Percentiles rank a stretch among this genome's conserved stretches.
These are phyloP conservation scores for Luffia ferchaultella DNA, from an alignment of 2,888 invertebrate species.

Conservation along the genomic window DNA sequence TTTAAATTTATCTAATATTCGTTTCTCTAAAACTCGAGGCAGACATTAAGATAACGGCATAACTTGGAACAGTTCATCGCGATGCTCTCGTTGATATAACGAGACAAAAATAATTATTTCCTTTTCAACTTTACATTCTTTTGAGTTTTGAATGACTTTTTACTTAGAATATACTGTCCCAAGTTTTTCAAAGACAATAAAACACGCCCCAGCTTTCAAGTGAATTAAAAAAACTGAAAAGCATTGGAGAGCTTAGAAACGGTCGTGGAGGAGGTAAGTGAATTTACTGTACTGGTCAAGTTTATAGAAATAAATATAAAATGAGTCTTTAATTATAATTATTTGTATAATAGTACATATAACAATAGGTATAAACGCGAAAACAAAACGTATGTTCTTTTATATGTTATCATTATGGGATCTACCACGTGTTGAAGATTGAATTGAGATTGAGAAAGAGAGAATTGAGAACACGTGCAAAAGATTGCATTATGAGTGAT, in stretches of 20 bases:
- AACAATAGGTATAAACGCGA: too few species aligned
- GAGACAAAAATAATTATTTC: slow-evolving; percentile 7
- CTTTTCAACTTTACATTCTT: slow-evolving; percentile 6
- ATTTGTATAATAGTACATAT: too few species aligned
- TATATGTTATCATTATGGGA: too few species aligned
- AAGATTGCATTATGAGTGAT: too few species aligned
- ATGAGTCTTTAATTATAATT: too few species aligned
- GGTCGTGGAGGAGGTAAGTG: neutral
- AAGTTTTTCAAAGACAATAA: slow-evolving; percentile 12
- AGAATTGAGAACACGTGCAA: too few species aligned
- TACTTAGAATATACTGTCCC: slow-evolving; percentile 10
- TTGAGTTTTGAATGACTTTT: slow-evolving; percentile 9
- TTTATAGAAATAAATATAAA: too few species aligned
- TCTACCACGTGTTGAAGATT: too few species aligned
- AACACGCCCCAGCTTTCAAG: slow-evolving; percentile 11
- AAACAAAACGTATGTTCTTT: too few species aligned
- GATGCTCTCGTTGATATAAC: neutral
- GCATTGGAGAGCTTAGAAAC: slow-evolving; percentile 5
- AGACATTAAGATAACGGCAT: neutral
- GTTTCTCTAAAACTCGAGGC: neutral
- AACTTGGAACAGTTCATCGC: neutral
- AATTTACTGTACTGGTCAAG: neutral
- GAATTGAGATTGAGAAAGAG: too few species aligned
- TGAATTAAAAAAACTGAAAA: slow-evolving; percentile 13
- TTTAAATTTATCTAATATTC: neutral